These are phyloP conservation scores for Crambe crambe DNA, from an alignment of 37 sponge, comb jelly and placozoan species.

Conservation along the genomic window DNA sequence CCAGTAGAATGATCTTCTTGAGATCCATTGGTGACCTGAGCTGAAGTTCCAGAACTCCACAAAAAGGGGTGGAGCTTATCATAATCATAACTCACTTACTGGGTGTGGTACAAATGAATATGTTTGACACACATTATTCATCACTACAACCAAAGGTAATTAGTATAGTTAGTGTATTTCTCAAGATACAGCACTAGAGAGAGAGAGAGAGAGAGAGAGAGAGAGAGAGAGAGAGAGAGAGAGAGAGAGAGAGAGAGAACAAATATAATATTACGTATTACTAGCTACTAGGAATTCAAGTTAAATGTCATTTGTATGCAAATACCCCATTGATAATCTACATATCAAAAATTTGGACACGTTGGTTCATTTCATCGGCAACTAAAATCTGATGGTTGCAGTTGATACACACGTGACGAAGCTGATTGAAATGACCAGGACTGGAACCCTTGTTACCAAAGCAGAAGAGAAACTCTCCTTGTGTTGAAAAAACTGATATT, in stretches of 20 bases:
- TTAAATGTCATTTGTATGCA: not conserved
- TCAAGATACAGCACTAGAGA: no score
- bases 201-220: no score
- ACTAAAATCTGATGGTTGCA: slow-evolving; percentile 4
- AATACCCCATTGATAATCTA: not conserved
- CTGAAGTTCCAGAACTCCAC: not conserved
- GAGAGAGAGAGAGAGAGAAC: no score
- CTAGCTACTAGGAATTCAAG: no score
- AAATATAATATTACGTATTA: no score
- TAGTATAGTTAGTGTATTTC: no score
- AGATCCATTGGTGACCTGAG: not conserved
- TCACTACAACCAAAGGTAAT: no score
- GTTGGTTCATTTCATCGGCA: slow-evolving; percentile 38
- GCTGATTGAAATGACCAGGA: slow-evolving; percentile 5
- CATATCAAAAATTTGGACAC: slow-evolving; percentile 24
- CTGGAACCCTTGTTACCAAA: slow-evolving; percentile 4
- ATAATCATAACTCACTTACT: not conserved
- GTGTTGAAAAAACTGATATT: slow-evolving; percentile 6
- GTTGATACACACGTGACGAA: slow-evolving; percentile 25
- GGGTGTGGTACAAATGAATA: no score
- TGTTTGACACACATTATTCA: no score
- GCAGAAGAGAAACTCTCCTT: slow-evolving; percentile 5
- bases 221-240: no score
- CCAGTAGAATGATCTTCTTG: not conserved
- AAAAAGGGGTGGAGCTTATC: not conserved